A percentile compares a stretch with the other conserved stretches of the same genome.
Evolutionary conservation across 2,888 invertebrate species (phyloP).

Genomic region (Xestia c-nigrum): DNA sequence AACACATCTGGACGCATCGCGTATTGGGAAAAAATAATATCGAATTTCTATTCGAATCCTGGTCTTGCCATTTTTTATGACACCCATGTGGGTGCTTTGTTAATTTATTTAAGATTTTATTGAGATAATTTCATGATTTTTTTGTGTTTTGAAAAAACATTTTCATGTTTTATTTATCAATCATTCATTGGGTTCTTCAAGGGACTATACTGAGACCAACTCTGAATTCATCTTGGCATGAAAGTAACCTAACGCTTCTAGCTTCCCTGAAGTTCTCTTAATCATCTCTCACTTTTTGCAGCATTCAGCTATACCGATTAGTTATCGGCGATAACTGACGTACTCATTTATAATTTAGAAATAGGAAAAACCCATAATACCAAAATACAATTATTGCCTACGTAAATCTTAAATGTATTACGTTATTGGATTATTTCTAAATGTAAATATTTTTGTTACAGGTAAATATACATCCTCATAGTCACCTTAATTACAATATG

Average conservation of each 20-base stretch:
- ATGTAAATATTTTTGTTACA: conserved; percentile 38
- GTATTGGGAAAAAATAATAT: conserved; percentile 76
- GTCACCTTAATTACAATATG: background rate
- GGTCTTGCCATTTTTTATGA: conserved; percentile 76
- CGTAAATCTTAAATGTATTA: background rate
- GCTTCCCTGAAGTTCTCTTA: background rate
- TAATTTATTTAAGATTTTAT: conserved; percentile 65
- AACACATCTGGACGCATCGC: conserved; percentile 77
- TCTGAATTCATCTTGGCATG: background rate
- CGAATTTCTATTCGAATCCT: conserved; percentile 75
- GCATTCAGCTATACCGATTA: background rate
- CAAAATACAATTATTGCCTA: background rate
- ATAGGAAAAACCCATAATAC: background rate
- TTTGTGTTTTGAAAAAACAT: no score
- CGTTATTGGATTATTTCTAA: background rate
- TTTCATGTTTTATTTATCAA: no score
- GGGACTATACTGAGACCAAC: background rate
- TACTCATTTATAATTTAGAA: background rate
- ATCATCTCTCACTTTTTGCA: background rate
- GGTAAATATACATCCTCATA: conserved; percentile 42
- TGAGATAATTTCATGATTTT: no score
- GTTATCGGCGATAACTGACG: background rate
- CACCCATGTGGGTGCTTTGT: conserved; percentile 73
- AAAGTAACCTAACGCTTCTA: no score
- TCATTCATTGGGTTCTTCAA: background rate